phyloP scores from a whole-genome alignment of 2,888 invertebrate species.

The Bhutanitis thaidina region DNA sequence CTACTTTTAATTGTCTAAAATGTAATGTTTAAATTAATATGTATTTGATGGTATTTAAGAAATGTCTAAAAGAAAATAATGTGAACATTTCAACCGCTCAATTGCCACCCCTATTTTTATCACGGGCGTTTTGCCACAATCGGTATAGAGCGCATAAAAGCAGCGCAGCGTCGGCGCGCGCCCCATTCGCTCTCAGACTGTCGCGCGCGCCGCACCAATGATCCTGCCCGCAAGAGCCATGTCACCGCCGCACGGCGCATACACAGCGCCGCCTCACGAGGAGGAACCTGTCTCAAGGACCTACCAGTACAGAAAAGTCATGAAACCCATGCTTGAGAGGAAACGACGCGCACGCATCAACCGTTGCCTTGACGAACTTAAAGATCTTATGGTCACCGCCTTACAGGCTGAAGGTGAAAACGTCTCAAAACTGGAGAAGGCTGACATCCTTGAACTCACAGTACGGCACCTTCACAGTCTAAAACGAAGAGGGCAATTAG shows the following conservation, averaged over 20 bases:
- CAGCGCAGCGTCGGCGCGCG: slow-evolving; percentile 61
- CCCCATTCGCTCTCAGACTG: slow-evolving; percentile 70
- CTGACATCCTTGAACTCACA: slow-evolving; percentile 91
- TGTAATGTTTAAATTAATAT: no score
- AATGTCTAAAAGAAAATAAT: no score
- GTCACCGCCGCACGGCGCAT: slow-evolving; percentile 75
- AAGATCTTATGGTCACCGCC: slow-evolving; percentile 92
- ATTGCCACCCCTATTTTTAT: slow-evolving; percentile 70
- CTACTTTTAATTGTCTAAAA: no score
- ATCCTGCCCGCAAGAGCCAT: slow-evolving; percentile 74
- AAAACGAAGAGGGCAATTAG: slow-evolving; percentile 83
- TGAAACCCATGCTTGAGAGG: slow-evolving; percentile 94
- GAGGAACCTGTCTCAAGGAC: slow-evolving; percentile 89
- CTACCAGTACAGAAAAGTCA: slow-evolving; percentile 95
- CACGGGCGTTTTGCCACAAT: slow-evolving; percentile 78
- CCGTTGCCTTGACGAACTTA: slow-evolving; percentile 92
- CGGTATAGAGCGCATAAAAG: slow-evolving; percentile 76
- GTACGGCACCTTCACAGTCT: slow-evolving; percentile 91
- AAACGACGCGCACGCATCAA: slow-evolving; percentile 93
- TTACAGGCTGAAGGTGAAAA: slow-evolving; percentile 93
- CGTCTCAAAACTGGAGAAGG: slow-evolving; percentile 92
- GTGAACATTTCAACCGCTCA: slow-evolving; percentile 22
- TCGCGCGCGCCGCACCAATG: slow-evolving; percentile 70
- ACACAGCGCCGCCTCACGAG: slow-evolving; percentile 69
- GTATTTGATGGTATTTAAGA: no score